Base-by-base conservation (phyloP, 2,888 invertebrate genomes). In the Mimas tiliae region DNA sequence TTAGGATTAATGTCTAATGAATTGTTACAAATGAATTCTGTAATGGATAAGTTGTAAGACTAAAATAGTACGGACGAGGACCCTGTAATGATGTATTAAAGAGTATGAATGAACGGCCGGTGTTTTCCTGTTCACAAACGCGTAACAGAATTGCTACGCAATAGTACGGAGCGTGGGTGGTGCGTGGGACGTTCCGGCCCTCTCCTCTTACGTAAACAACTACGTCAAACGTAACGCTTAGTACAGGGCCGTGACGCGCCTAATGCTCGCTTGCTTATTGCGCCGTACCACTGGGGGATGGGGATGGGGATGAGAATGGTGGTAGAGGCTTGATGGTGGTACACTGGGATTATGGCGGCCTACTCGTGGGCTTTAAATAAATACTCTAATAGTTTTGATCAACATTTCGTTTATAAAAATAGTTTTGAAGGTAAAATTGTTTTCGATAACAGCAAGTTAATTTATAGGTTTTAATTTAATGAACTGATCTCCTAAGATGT, bases 81-180 rank as follows among this genome's bases (percentile, higher is more conserved):
- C 19, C 38, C 19, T 58, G 38, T 55, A 58, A 76, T 69, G 73
- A 72, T 74, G 75, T 79, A 83, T 80, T 81, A 82, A 82, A 82
- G 70, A 68, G 72, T 77, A 79, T 81, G 79, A 83, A 81, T 83
- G 81, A 77, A 81, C 72, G 70, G 71, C 73, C 72, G 72, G 73
- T 78, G 79, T 78, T 82, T 81, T 73, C 71, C 72, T 79, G 69
- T 72, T 33, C 76, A 72, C 73, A 74, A 66, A 66, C 50, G 51
- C 62, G 66, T 66, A 66, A 66, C 63, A 53, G 14, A 58, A 58
- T 21, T 66, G 34, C 47, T 66, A 66, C 66, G 66, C 63, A 66
- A 33, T 65, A 62, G 65, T 62, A 51, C 50, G 62, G 21, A 34
- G 65, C 66, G 68, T 58, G 65, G 63, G 55, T 51, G 68, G 69